A percentile compares a stretch with the other conserved stretches of the same genome.
Evolutionary conservation across 2,113 vertebrate genomes (phyloP).

Genomic region (Rhinopomastus cyanomelas): DNA sequence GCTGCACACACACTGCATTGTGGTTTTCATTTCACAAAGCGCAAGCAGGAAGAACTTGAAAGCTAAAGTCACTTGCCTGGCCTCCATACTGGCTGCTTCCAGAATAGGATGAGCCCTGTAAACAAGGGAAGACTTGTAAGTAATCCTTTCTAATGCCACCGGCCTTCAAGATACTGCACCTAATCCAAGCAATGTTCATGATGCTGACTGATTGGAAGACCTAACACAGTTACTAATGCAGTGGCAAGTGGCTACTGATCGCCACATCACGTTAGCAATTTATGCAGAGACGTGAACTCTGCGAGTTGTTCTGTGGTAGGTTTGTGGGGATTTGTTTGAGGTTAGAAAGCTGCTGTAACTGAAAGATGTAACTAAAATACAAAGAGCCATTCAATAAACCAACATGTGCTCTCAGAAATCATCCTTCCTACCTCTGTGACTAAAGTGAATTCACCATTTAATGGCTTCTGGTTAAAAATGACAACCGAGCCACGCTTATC

Average conservation of each 20-base stretch:
- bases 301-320: not conserved
- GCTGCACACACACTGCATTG: not conserved
- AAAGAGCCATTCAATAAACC: not conserved
- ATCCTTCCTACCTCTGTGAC: not conserved
- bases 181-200: not conserved
- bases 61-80: conserved; percentile 45
- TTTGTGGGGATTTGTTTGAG: not conserved
- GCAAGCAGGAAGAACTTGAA: not conserved
- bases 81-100: conserved; percentile 41
- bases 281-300: not conserved
- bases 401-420: not conserved
- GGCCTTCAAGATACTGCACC: not conserved
- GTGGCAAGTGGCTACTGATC: not conserved
- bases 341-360: not conserved
- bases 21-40: not conserved
- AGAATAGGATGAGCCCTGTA: conserved; percentile 10
- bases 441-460: not conserved
- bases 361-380: not conserved
- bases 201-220: not conserved
- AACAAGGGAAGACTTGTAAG: not conserved
- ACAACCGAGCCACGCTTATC: not conserved
- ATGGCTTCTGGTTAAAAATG: not conserved
- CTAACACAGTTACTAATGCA: not conserved
- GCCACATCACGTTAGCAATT: not conserved
- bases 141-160: not conserved